Evolutionary conservation across 2,797 vertebrate species (phyloP).

Genomic region (Lerista edwardsae): DNA sequence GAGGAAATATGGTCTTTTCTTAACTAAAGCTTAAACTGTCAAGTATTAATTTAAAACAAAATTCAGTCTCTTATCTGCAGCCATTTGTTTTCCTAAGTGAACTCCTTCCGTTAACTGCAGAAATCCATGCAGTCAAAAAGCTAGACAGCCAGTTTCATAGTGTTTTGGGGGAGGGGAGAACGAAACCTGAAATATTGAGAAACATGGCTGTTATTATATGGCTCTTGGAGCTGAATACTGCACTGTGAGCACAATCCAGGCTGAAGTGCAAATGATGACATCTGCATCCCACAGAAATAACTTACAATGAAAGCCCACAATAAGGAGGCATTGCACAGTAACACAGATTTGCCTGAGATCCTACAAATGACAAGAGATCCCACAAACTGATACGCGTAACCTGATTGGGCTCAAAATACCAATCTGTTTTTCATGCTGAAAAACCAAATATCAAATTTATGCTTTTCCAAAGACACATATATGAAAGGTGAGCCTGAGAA

Average conservation of each 20-base stretch:
- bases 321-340: neutral
- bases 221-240: neutral
- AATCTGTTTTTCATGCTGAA: too few relatives aligned
- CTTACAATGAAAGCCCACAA: neutral
- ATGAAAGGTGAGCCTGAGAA: conserved; percentile 60
- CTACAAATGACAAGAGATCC: neutral
- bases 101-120: neutral
- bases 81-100: conserved; percentile 36
- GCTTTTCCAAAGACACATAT: conserved; percentile 46
- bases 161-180: neutral
- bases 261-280: conserved; percentile 25
- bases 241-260: neutral
- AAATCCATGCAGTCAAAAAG: neutral
- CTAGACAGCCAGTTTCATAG: conserved; percentile 4
- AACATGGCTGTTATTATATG: neutral
- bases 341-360: conserved; percentile 21
- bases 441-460: too few relatives aligned
- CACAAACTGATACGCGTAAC: neutral
- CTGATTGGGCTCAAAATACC: neutral
- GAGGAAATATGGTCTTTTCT: neutral
- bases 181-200: conserved; percentile 26
- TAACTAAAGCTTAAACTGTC: neutral
- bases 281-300: conserved; percentile 15
- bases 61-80: conserved; percentile 62
- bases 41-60: conserved; percentile 6